Conservation (phyloP, 2,113 vertebrate species). For the Ceratotherium simum region DNA sequence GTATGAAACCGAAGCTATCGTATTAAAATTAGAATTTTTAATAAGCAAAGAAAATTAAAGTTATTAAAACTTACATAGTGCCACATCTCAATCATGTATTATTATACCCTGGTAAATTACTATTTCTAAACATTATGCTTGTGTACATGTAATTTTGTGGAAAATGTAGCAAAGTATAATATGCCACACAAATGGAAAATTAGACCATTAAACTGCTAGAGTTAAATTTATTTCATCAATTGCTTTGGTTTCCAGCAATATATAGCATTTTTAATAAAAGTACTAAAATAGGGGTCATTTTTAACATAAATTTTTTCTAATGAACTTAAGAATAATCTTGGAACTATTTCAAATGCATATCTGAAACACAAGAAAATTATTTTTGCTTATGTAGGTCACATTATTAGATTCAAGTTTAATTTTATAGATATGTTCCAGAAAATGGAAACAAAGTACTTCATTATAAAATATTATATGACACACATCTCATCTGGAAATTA, state of each 20-base stretch:
- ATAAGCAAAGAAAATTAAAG: neutral
- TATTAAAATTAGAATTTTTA: neutral
- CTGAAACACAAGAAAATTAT: neutral
- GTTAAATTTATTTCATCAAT: conserved; percentile 34
- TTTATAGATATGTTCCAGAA: neutral
- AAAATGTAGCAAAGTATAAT: neutral
- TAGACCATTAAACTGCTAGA: neutral
- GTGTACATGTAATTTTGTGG: neutral
- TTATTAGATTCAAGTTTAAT: conserved; percentile 43
- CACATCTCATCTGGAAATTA: neutral
- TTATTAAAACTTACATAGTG: neutral
- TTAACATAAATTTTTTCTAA: neutral
- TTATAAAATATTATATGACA: neutral
- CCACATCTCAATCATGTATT: neutral
- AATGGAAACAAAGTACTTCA: conserved; percentile 17
- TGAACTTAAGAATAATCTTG: neutral
- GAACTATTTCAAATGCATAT: neutral
- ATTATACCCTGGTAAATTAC: neutral
- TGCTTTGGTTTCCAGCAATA: neutral
- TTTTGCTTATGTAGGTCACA: neutral
- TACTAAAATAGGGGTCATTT: neutral
- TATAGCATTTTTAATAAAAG: neutral
- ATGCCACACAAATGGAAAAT: neutral
- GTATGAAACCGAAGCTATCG: neutral
- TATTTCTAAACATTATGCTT: conserved; percentile 7